Conservation (phyloP, 2,888 invertebrate species). For the Drosophila anomelani region DNA sequence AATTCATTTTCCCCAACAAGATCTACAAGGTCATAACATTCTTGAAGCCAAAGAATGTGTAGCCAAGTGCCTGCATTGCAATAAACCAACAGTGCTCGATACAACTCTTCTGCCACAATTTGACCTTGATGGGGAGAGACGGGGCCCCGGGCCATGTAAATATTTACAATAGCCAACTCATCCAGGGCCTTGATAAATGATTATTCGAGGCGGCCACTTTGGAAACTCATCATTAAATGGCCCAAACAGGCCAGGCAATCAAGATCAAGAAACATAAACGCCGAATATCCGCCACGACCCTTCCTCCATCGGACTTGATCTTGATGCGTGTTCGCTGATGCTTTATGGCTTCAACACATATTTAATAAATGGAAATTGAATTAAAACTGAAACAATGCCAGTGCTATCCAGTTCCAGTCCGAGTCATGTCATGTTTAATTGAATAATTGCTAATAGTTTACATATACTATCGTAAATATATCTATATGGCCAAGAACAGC, state of each 20-base stretch:
- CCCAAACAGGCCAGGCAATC: constrained; percentile 53
- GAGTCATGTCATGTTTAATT: constrained; percentile 42
- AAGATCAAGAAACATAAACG: constrained; percentile 60
- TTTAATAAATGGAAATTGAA: constrained; percentile 49
- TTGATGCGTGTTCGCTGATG: constrained; percentile 21
- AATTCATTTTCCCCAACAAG: constrained; percentile 11
- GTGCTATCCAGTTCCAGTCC: constrained; percentile 44
- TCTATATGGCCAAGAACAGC: constrained; percentile 42
- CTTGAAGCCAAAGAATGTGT: constrained; percentile 20
- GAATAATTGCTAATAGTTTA: constrained; percentile 42
- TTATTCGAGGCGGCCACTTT: constrained; percentile 25
- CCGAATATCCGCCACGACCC: constrained; percentile 55
- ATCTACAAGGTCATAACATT: constrained; percentile 11
- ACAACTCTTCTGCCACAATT: constrained; percentile 56
- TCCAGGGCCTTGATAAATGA: constrained; percentile 60
- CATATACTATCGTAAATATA: constrained; percentile 5
- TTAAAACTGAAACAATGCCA: constrained; percentile 43
- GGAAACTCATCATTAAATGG: constrained; percentile 48
- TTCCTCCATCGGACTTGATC: constrained; percentile 53
- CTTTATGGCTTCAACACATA: constrained; percentile 58
- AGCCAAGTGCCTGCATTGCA: constrained; percentile 32
- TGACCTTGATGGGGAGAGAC: constrained; percentile 52
- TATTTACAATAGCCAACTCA: constrained; percentile 66
- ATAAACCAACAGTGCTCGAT: constrained; percentile 4
- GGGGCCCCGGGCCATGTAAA: constrained; percentile 62